Base-by-base conservation (phyloP, 2,888 invertebrate genomes). In the Baccha elongata region DNA sequence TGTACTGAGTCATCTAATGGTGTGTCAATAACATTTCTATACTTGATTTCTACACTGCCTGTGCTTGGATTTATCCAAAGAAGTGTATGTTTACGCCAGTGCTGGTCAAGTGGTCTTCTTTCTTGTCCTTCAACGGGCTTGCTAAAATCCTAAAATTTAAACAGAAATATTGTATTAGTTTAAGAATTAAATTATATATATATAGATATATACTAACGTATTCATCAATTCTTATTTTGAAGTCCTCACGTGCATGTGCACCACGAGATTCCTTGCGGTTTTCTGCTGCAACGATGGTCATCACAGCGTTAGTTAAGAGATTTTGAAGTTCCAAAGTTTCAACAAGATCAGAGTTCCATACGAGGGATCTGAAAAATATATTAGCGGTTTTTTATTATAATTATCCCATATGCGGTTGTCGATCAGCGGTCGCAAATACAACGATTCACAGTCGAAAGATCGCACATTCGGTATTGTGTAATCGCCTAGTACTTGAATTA, bases 201-300 rank as follows among this genome's bases (percentile, higher is more conserved):
- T 21, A 10, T n/a, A 23, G n/a, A 11, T 17, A 29, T 7, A 2
- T 4, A 76, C 87, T 87, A 86, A 90, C 99, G 87, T 92, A 95
- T 91, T 99, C 99, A 90, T 99, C 99, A 58, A 95, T 90, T 71
- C 99, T 92, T 0, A 92, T 92, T 91, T 96, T 96, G 91, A 94
- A 99, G 92, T 99, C 99, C 91, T 99, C 99, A 15, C 99, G 92
- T 0, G 99, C 98, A 90, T 99, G 99, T n/a, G 99, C 99, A 4
- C 99, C 99, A 79, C 99, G 94, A 13, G 97, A 97, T 92, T 99
- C 99, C 91, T 99, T 98, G 58, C 99, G 93, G 60, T 96, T 96
- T 89, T 98, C 96, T 1, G 99, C 99, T 0, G 94, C 94, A 84
- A 95, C 93, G 86, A 99, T 97, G 1, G 99, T 99, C 91, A 97